Conservation (phyloP, 2,797 vertebrate genomes). For the Clarias platycephalus region DNA sequence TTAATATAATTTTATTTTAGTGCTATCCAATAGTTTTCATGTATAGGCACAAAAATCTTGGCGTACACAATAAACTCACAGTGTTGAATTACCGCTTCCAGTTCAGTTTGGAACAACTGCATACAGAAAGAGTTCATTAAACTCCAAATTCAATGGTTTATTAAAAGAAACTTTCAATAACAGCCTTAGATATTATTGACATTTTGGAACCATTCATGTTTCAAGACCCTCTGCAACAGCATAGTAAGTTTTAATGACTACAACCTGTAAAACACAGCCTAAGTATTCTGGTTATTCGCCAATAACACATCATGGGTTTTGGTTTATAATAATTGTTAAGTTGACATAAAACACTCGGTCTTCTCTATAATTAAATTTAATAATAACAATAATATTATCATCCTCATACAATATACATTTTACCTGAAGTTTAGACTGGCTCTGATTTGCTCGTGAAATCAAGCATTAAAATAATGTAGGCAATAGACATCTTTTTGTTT, state of each 20-base stretch:
- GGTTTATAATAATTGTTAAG: neutral
- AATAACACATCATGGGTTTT: neutral
- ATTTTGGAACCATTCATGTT: neutral
- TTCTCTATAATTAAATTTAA: neutral
- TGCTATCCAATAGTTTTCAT: too few species aligned
- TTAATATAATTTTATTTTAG: neutral
- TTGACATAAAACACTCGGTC: neutral
- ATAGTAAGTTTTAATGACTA: neutral
- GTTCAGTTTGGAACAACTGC: neutral
- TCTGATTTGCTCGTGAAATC: neutral
- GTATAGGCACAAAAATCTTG: neutral
- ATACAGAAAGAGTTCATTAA: neutral
- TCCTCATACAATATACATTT: neutral
- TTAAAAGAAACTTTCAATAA: neutral
- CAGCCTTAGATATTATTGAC: neutral
- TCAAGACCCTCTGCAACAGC: neutral
- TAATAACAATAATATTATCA: neutral
- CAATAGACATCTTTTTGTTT: too few species aligned
- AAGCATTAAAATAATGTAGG: neutral
- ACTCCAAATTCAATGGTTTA: neutral
- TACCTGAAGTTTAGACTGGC: neutral
- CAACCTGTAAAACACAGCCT: neutral
- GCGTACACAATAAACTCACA: neutral
- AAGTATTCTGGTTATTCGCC: neutral
- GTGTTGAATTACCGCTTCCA: neutral